These are phyloP conservation scores for Aplidium turbinatum DNA, from an alignment of 23 tunicate genomes.

Conservation along the genomic window DNA sequence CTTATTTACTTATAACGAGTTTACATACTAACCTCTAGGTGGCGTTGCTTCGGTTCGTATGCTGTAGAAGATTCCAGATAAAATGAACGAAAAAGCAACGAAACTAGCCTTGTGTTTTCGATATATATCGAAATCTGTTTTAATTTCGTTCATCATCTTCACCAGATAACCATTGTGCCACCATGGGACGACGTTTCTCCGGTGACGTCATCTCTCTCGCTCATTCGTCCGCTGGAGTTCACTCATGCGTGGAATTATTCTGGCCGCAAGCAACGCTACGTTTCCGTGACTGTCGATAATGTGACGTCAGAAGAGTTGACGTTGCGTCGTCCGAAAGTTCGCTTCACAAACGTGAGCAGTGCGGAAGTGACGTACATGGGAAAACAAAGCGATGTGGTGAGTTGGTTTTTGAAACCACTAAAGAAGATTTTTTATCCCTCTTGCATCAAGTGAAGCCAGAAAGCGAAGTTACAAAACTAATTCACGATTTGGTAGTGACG, in stretches of 20 bases:
- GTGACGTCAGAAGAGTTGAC: neutral
- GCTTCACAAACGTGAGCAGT: neutral
- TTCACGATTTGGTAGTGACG: no score
- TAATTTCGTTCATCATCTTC: no score
- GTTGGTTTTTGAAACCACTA: no score
- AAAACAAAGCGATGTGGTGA: neutral
- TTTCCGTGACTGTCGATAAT: slow-evolving; percentile 19
- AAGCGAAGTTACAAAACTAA: no score
- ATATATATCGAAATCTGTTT: slow-evolving; percentile 6
- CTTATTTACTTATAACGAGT: no score
- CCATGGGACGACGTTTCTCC: slow-evolving; percentile 11
- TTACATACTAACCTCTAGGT: no score
- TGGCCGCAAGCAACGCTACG: neutral
- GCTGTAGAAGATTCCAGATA: no score
- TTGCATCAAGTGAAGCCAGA: no score
- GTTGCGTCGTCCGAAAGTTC: neutral
- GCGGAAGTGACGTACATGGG: slow-evolving; percentile 15
- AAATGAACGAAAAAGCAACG: no score
- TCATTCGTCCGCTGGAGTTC: slow-evolving; percentile 33
- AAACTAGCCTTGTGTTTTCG: no score
- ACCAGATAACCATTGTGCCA: neutral
- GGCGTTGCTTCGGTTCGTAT: no score
- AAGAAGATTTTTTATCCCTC: no score
- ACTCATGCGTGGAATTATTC: slow-evolving; percentile 42
- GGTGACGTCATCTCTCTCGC: neutral